These are phyloP conservation scores for Aporophyla lueneburgensis DNA, from an alignment of 2,888 invertebrate genomes.

Conservation along the genomic window DNA sequence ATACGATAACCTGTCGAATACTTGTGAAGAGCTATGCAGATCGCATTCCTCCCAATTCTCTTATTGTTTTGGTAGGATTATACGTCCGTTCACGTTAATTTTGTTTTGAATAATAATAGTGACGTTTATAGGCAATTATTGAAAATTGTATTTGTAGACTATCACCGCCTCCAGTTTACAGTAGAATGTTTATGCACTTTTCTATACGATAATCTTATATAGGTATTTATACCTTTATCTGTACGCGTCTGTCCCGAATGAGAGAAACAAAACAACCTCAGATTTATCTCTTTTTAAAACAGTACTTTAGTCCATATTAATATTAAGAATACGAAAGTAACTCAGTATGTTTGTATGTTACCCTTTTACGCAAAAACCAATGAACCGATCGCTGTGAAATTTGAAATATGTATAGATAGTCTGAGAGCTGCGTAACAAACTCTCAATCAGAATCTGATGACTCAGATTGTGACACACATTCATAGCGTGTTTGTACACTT, in stretches of 20 bases:
- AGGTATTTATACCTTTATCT: slow-evolving; percentile 13
- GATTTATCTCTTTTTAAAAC: background rate
- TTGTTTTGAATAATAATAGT: background rate
- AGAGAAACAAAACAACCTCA: slow-evolving; percentile 21
- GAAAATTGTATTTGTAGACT: slow-evolving; percentile 16
- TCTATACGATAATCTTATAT: slow-evolving; percentile 2
- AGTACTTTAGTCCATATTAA: background rate
- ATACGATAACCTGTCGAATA: too few species aligned
- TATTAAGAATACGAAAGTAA: too few species aligned
- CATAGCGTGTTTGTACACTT: background rate
- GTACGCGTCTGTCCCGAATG: background rate
- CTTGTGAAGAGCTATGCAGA: background rate
- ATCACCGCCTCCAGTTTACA: slow-evolving; percentile 21
- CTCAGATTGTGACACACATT: background rate
- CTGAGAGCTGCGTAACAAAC: too few species aligned
- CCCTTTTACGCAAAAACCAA: too few species aligned
- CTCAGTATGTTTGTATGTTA: too few species aligned
- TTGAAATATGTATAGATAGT: too few species aligned
- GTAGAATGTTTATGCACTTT: slow-evolving; percentile 22
- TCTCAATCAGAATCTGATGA: too few species aligned
- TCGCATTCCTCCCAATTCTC: background rate
- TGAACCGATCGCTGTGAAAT: too few species aligned
- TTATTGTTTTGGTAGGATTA: slow-evolving; percentile 4
- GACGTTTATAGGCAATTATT: background rate
- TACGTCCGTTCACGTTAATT: background rate